phyloP scores from a whole-genome alignment of 2,797 vertebrate genomes.

The Acanthopagrus latus region DNA sequence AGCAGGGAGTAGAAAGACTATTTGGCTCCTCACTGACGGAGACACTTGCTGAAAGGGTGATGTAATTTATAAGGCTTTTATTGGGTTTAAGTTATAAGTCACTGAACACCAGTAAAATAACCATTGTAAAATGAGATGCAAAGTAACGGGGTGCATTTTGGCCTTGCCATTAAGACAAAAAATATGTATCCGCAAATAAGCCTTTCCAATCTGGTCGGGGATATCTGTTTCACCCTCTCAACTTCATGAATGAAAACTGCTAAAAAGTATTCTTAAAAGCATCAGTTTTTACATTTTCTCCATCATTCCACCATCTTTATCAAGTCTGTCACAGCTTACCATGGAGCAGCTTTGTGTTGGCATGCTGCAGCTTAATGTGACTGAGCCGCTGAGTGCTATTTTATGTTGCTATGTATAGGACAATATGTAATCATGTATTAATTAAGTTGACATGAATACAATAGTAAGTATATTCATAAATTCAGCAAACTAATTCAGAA shows the following conservation, averaged over 20 bases:
- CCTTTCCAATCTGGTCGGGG: background rate
- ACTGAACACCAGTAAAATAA: background rate
- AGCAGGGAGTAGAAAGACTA: slow-evolving; percentile 2
- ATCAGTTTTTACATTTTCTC: background rate
- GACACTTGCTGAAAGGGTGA: slow-evolving; percentile 6
- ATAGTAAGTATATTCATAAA: background rate
- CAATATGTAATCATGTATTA: background rate
- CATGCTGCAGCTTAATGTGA: background rate
- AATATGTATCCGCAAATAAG: background rate
- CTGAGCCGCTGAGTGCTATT: background rate
- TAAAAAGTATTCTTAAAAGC: background rate
- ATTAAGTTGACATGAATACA: background rate
- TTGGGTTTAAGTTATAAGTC: background rate
- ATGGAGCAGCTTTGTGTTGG: background rate
- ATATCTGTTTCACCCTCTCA: background rate
- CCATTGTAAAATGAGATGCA: background rate
- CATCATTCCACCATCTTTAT: background rate
- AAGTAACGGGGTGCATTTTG: background rate
- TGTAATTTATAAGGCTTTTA: slow-evolving; percentile 14
- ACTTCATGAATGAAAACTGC: background rate
- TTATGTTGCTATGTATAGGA: background rate
- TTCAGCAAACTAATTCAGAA: background rate
- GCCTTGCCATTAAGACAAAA: background rate
- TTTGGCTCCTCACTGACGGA: slow-evolving; percentile 4
- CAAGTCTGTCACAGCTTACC: background rate